Evolutionary conservation across 2,797 vertebrate genomes (phyloP).

Genomic region (Takifugu rubripes): DNA sequence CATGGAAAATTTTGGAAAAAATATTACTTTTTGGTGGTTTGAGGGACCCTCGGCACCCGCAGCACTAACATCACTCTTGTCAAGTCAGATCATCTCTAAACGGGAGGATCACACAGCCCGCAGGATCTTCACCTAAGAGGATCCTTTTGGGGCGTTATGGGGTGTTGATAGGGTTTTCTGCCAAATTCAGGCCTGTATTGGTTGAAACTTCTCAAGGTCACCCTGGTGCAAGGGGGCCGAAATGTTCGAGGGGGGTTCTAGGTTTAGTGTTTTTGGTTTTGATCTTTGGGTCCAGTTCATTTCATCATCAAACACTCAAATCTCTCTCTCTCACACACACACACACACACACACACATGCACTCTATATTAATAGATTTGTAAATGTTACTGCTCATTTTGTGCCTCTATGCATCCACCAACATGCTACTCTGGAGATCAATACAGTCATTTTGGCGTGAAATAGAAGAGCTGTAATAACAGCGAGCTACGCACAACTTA

Average conservation of each 20-base stretch:
- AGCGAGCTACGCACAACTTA: neutral
- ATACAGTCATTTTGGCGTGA: slow-evolving; percentile 30
- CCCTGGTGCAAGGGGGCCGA: slow-evolving; percentile 35
- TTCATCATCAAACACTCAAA: too few relatives aligned
- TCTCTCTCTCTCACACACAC: neutral
- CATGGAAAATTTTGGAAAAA: slow-evolving; percentile 36
- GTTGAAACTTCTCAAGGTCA: slow-evolving; percentile 32
- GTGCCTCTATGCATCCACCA: slow-evolving; percentile 33
- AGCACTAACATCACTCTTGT: too few relatives aligned
- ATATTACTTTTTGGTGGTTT: slow-evolving; percentile 44
- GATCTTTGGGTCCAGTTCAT: too few relatives aligned
- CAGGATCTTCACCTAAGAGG: slow-evolving; percentile 31
- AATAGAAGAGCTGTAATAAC: slow-evolving; percentile 22
- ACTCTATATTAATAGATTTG: too few relatives aligned
- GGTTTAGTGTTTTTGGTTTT: neutral
- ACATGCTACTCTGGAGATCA: slow-evolving; percentile 34
- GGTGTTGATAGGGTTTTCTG: slow-evolving; percentile 29
- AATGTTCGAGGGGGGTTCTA: slow-evolving; percentile 18
- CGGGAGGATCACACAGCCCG: slow-evolving; percentile 16
- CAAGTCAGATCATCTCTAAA: too few relatives aligned
- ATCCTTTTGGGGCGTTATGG: slow-evolving; percentile 19
- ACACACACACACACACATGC: neutral
- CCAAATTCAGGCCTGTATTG: slow-evolving; percentile 13
- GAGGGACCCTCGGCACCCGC: neutral
- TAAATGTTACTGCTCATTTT: slow-evolving; percentile 29